Evolutionary conservation across 2,797 vertebrate genomes (phyloP), one percentile per base, ranked within the genome.

Genomic region (Selene dorsalis): DNA sequence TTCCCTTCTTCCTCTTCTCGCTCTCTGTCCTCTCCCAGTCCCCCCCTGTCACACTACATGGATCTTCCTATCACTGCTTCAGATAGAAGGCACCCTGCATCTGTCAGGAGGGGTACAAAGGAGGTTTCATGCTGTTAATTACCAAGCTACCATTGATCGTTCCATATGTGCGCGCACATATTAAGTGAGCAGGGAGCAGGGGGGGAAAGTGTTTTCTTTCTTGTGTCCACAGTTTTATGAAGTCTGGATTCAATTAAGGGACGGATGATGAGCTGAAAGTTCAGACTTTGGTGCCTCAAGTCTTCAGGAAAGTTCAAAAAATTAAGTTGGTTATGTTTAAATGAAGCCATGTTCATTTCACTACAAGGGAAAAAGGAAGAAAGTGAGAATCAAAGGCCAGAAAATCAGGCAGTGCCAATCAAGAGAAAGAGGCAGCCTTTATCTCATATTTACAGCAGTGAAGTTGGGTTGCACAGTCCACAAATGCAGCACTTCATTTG

Each of bases 121-220:
- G 52, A 59, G 22, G 57, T 35, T 35, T 43, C 66, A 57, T 35
- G 39, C 76, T 82, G 82, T 82, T 88, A 87, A 92, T 88, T 90
- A 88, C 80, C 0, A 17, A 86, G 85, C 81, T 80, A 85, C 75
- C 86, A 87, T 71, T 80, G 67, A 87, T 86, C 39, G 48, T 38
- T 71, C 55, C 52, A 69, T 62, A 60, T 64, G 57, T 66, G 55
- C 17, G 5, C 74, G 47, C 50, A 57, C 64, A 52, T 32, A 26
- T 82, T 59, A 66, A 66, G 50, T 3, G 17, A 75, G n/a, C 30
- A 0, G 13, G 24, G 62, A 11, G 17, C 52, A 50, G n/a, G 12
- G 30, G 12, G 12, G 52, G 48, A 35, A 10, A 13, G 72, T 47
- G 18, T 69, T 73, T 62, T 12, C 32, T 63, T 61, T 66, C 47